Conservation (phyloP, 2,113 vertebrate genomes). For the Lepidiolamprologus cunningtoni region DNA sequence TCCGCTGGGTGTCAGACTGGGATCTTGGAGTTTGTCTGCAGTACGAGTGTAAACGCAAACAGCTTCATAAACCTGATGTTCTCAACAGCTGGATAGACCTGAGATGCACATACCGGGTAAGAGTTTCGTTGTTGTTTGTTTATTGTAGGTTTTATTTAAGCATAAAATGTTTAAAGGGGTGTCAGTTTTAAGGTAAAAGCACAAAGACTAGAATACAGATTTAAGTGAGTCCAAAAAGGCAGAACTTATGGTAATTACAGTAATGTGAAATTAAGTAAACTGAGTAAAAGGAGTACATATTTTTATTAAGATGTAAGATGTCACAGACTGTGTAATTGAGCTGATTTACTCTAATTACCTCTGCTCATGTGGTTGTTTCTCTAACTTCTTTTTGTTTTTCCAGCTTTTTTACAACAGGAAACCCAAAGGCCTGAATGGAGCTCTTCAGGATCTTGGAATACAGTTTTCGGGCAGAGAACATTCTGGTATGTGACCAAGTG, state of each 20-base stretch:
- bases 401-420: constrained; percentile 88
- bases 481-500: constrained; percentile 71
- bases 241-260: background rate
- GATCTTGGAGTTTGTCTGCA: constrained; percentile 92
- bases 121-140: background rate
- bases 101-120: constrained; percentile 86
- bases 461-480: constrained; percentile 89
- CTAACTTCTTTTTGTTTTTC: background rate
- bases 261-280: background rate
- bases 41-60: constrained; percentile 93
- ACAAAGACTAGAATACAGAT: background rate
- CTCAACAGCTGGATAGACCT: constrained; percentile 95
- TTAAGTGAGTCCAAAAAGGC: background rate
- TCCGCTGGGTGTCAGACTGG: constrained; percentile 78
- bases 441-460: constrained; percentile 89
- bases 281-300: background rate
- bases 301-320: background rate
- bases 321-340: background rate
- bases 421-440: constrained; percentile 88
- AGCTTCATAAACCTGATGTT: constrained; percentile 80
- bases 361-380: background rate
- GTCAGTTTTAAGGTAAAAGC: background rate
- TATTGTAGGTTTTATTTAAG: background rate
- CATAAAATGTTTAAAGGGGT: background rate
- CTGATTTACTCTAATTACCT: background rate